Evolutionary conservation across 2,888 invertebrate genomes (phyloP), one percentile per base, ranked within the genome.

Genomic region (Netelia inedita): DNA sequence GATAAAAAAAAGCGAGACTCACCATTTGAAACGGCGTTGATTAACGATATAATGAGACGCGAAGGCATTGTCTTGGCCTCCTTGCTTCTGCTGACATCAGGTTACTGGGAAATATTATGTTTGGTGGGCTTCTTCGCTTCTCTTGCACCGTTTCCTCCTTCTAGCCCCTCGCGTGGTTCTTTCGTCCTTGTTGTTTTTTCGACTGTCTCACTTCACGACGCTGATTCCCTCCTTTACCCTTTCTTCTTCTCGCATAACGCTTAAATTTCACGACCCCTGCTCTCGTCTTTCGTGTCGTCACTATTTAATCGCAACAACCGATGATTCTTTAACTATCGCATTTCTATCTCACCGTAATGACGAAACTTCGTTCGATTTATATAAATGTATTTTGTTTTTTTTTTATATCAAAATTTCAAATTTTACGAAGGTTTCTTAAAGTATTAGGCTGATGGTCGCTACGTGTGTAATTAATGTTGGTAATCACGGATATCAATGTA

Each of bases 91-190:
- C 90, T 90, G 90, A 89, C 89, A 87, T 82, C 82, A 82, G 88
- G 88, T 88, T 90, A 88, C 88, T 88, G 88, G 86, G 88, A 89
- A 89, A 89, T 87, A 87, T 87, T 88, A 88, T 87, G 87, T 86
- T 88, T 82, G 71, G 76, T 41, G 21, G 65, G 61, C 71, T 61
- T 53, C 65, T 63, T 72, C 21, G 63, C 73, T 82, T 85, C 84
- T 81, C 74, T 82, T 85, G 65, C 74, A 74, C 50, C 74, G 69
- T 69, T 78, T 81, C 78, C 81, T 78, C 79, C 75, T 80, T 79
- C 83, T 79, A 53, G 75, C 43, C 65, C 65, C 78, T 63, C 63
- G 41, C 75, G 53, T 71, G 72, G 72, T 72, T 78, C 82, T 59
- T 59, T 78, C 53, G 69, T 80, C 80, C 76, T 78, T 76, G 75